Percentiles rank a stretch among this genome's conserved stretches.
phyloP scores from a whole-genome alignment of 2,797 vertebrate genomes.

The Hafferia zeledoni region DNA sequence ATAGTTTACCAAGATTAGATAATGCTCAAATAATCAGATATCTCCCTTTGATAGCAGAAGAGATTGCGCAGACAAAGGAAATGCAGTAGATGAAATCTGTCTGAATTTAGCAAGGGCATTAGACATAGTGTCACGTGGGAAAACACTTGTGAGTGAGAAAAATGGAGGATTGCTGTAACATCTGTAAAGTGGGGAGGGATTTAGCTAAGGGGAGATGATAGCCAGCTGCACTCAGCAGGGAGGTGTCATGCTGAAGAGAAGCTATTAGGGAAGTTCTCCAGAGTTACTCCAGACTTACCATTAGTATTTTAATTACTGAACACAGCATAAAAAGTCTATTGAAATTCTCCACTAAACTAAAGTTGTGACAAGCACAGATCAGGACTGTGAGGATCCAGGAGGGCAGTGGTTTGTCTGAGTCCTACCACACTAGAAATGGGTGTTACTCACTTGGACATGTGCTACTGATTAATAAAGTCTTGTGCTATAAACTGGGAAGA shows the following conservation, averaged over 20 bases:
- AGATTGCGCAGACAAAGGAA: constrained; percentile 20
- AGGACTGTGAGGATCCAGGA: neutral
- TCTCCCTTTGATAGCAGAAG: neutral
- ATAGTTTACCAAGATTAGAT: neutral
- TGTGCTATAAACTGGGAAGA: neutral
- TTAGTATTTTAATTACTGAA: neutral
- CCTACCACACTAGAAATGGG: neutral
- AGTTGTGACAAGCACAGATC: neutral
- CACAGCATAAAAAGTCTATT: neutral
- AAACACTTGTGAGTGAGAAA: neutral
- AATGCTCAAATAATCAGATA: neutral
- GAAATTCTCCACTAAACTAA: neutral
- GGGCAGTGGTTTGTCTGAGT: neutral
- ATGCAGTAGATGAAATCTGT: constrained; percentile 14
- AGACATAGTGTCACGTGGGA: neutral
- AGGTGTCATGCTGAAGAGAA: neutral
- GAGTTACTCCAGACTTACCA: neutral
- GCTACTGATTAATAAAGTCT: neutral
- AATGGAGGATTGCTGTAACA: neutral
- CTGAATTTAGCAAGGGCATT: neutral
- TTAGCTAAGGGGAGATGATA: neutral
- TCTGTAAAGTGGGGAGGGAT: neutral
- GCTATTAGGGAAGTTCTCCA: neutral
- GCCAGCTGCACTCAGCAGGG: neutral
- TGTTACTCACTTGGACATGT: neutral